Evolutionary conservation across 2,888 invertebrate species (phyloP).

Genomic region (Synergus gifuensis): DNA sequence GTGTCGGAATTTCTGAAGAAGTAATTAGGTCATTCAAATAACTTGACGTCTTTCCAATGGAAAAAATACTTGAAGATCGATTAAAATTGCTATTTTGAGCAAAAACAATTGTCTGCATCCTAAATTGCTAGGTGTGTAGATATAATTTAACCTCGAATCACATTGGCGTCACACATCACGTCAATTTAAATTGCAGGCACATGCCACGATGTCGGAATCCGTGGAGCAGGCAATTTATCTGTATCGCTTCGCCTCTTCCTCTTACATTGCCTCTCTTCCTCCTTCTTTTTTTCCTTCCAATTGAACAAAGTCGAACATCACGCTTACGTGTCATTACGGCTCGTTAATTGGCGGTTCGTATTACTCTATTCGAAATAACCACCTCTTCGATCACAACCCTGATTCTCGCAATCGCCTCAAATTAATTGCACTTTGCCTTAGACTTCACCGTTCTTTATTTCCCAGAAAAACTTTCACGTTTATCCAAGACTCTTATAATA

Average conservation of each 20-base stretch:
- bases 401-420: neutral
- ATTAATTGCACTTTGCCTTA: constrained; percentile 17
- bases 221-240: constrained; percentile 15
- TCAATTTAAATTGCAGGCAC: constrained; percentile 12
- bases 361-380: constrained; percentile 17
- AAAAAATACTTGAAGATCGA: neutral
- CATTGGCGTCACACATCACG: constrained; percentile 8
- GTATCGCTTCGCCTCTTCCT: constrained; percentile 16
- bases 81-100: neutral
- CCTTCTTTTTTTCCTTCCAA: neutral
- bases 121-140: neutral
- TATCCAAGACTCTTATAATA: constrained; percentile 15
- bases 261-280: neutral
- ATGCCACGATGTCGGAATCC: constrained; percentile 12
- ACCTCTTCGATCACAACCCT: neutral
- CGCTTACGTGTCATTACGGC: neutral
- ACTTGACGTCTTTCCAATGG: neutral
- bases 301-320: constrained; percentile 4
- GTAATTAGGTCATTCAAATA: neutral
- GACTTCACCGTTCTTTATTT: constrained; percentile 10
- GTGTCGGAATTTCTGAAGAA: neutral
- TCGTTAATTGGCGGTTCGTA: constrained; percentile 2
- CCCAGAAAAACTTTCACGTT: constrained; percentile 21
- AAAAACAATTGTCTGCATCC: neutral
- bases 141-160: neutral